A percentile compares a stretch with the other conserved stretches of the same genome.
These are phyloP conservation scores for Lochmaea crataegi DNA, from an alignment of 2,888 invertebrate genomes.

Conservation along the genomic window DNA sequence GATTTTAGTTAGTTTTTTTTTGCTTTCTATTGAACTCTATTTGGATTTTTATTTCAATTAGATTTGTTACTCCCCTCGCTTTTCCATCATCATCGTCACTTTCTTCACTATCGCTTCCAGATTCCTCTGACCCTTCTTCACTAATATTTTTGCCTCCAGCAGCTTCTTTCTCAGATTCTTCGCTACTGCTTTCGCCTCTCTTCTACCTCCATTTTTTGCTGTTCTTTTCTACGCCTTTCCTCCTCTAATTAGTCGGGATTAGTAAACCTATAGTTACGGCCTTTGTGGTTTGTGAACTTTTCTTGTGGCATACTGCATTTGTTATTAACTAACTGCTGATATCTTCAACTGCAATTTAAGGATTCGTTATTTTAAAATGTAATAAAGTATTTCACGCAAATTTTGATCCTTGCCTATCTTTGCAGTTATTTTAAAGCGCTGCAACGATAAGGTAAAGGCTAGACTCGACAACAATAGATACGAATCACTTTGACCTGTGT, in stretches of 20 bases:
- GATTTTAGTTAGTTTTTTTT: no score
- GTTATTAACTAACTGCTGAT: neutral
- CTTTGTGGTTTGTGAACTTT: conserved; percentile 94
- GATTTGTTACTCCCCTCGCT: conserved; percentile 90
- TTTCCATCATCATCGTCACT: conserved; percentile 67
- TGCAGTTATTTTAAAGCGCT: no score
- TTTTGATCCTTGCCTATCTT: conserved; percentile 29
- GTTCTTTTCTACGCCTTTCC: conserved; percentile 82
- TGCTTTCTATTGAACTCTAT: conserved; percentile 87
- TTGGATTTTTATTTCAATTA: conserved; percentile 97
- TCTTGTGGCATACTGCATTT: conserved; percentile 64
- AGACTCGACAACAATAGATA: no score
- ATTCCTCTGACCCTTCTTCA: conserved; percentile 59
- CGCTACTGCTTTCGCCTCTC: conserved; percentile 70
- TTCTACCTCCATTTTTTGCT: conserved; percentile 76
- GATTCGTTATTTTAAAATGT: conserved; percentile 19
- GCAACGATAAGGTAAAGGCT: no score
- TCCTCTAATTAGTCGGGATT: conserved; percentile 93
- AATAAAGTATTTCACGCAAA: conserved; percentile 19
- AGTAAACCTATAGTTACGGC: conserved; percentile 93
- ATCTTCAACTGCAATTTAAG: conserved; percentile 22
- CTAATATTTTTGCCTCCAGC: conserved; percentile 68
- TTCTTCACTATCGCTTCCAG: conserved; percentile 55
- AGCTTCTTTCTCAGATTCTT: conserved; percentile 68
- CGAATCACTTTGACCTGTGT: no score